Evolutionary conservation across 2,113 vertebrate species (phyloP), one percentile per base, ranked within the genome.

Genomic region (Heloderma charlesbogerti): DNA sequence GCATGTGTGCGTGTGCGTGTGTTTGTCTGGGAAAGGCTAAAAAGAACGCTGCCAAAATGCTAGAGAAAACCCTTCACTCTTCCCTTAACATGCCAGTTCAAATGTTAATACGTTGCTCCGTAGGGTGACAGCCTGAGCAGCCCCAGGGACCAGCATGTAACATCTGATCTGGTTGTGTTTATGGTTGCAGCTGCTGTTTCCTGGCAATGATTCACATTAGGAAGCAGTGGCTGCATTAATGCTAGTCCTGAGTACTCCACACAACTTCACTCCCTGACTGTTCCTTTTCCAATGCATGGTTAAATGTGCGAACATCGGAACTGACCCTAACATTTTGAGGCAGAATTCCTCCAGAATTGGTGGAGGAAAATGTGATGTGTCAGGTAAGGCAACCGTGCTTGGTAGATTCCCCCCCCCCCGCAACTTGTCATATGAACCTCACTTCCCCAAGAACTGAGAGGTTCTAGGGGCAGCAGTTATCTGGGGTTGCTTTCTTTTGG

Each of bases 51-150:
- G 57, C 12, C 57, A 60, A 16, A 60, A 48, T 27, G 31, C 43
- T 79, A 3, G 8, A 29, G 77, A 79, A 29, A 79, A 13, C 34
- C 57, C 57, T 60, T 45, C 9, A 80, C 63, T 91, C 92, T 94
- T 91, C 89, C 88, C 74, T n/a, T 43, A 34, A 90, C 75, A 2
- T 27, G 2, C 77, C 43, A 79, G 9, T 29, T 43, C 25, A 79
- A 79, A 45, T 8, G 12, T 45, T 79, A 45, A 78, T 78, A 78
- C 8, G 15, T 79, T 45, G 27, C 77, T 31, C 12, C 25, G 48
- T 4, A 79, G 77, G 20, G 37, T 13, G 12, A 27, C 27, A 25
- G 25, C 25, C 22, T 78, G 22, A 27, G 45, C 43, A 27, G 10
- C 43, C 25, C 25, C 43, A 79, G 10, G 77, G 77, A 48, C 45